Evolutionary conservation across 2,888 invertebrate species (phyloP).

Genomic region (Drosophila colorata): DNA sequence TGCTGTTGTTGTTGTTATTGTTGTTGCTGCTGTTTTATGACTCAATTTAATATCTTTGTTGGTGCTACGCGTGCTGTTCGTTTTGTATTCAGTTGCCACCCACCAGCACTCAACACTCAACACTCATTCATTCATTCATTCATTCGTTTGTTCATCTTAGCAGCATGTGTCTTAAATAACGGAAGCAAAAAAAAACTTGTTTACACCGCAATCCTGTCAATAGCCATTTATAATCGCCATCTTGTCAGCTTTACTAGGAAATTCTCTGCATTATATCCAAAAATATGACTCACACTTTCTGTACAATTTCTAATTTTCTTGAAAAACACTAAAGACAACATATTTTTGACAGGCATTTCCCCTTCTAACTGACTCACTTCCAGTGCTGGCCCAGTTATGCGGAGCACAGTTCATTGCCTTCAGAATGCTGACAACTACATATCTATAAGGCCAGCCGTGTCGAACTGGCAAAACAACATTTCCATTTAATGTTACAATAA

Average conservation of each 20-base stretch:
- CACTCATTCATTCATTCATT: conserved; percentile 32
- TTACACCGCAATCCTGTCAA: conserved; percentile 43
- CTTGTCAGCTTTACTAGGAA: conserved; percentile 26
- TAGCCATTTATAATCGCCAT: conserved; percentile 30
- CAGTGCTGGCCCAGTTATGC: conserved; percentile 9
- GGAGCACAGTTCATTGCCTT: conserved; percentile 11
- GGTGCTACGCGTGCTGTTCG: conserved; percentile 60
- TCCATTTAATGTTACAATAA: conserved; percentile 62
- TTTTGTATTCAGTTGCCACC: conserved; percentile 56
- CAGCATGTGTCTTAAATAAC: conserved; percentile 44
- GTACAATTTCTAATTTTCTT: too few relatives aligned
- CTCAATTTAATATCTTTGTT: conserved; percentile 74
- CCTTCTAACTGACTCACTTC: conserved; percentile 20
- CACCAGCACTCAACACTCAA: conserved; percentile 34
- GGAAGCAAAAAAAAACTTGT: conserved; percentile 45
- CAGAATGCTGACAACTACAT: conserved; percentile 7
- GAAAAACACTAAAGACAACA: conserved; percentile 7
- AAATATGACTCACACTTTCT: conserved; percentile 22
- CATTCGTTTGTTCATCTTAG: conserved; percentile 32
- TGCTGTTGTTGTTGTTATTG: conserved; percentile 29
- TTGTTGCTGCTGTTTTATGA: conserved; percentile 62
- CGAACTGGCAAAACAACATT: conserved; percentile 49
- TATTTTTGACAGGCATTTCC: conserved; percentile 6
- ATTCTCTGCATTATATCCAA: conserved; percentile 19
- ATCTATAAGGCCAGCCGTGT: conserved; percentile 46